Evolutionary conservation across 2,888 invertebrate species (phyloP), one percentile per base, ranked within the genome.

Genomic region (Cotesia congregata): DNA sequence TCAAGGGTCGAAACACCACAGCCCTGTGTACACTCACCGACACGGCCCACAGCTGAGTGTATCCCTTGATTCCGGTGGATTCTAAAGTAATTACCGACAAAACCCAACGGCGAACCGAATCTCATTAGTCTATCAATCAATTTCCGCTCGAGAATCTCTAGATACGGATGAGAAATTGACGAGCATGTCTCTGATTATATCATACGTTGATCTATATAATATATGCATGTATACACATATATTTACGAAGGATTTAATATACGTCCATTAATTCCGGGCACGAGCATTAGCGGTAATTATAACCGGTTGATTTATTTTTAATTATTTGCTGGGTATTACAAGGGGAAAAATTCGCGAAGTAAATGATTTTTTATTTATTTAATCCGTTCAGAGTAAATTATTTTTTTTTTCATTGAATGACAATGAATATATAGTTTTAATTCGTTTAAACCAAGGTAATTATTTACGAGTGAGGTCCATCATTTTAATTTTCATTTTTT

Each of bases 91-190:
- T 82, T 82, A 82, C 79, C 77, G 78, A 79, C 77, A 41, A 78
- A 75, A 74, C 72, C 67, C 65, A 75, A 74, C 72, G 79, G 74
- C 76, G 65, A 79, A 76, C 75, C 77, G 81, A 83, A 82, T 83
- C 81, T 83, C 80, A 83, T 83, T 83, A 80, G 80, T 79, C 65
- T 77, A 81, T 79, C 82, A 77, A 82, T 82, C 80, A 79, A 82
- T 81, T 80, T 79, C 73, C 76, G 75, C 67, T 77, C 50, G 77
- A 62, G 73, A 61, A 72, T 77, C 74, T 38, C n/a, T 74, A 39
- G 9, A 68, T 62, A 64, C 50, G 62, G 61, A 70, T 67, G 64
- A 72, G 70, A 39, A 59, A 40, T 12, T 50, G 50, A 50, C 50
- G 50, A 50, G 9, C 50, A 50, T 50, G 50, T 50, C 50, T 50